phyloP scores from a whole-genome alignment of 2,888 invertebrate species.

The Nemurella pictetii region DNA sequence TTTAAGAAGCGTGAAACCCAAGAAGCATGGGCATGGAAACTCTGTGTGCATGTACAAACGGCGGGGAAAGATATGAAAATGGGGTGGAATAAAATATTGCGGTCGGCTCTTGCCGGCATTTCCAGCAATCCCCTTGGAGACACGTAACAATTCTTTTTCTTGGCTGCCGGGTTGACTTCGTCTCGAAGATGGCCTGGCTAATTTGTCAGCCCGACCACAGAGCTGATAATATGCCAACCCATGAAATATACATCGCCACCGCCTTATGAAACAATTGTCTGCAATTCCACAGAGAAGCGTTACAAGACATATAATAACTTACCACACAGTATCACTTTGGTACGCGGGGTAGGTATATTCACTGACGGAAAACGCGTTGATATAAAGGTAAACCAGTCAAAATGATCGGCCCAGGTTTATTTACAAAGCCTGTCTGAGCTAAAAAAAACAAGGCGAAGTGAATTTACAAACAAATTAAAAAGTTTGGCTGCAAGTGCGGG shows the following conservation, averaged over 20 bases:
- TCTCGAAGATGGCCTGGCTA: not conserved
- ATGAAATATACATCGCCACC: not conserved
- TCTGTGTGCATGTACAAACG: not conserved
- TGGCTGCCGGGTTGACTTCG: slow-evolving; percentile 1
- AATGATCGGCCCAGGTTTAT: not conserved
- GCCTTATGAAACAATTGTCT: slow-evolving; percentile 19
- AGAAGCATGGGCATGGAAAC: not conserved
- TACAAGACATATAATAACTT: not conserved
- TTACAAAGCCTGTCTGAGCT: not conserved
- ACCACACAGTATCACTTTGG: not conserved
- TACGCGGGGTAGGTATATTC: not conserved
- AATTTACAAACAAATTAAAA: not conserved
- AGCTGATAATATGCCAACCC: slow-evolving; percentile 10
- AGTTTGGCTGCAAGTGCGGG: not conserved
- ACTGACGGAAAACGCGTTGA: not conserved
- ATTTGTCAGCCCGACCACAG: slow-evolving; percentile 20
- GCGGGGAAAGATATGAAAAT: slow-evolving; percentile 11
- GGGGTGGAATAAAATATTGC: slow-evolving; percentile 25
- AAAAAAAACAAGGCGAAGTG: not conserved
- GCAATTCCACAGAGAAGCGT: not conserved
- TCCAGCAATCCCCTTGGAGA: slow-evolving; percentile 4
- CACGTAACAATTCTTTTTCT: slow-evolving; percentile 9
- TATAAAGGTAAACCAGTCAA: not conserved
- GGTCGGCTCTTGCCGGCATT: not conserved
- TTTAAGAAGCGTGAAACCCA: not conserved